Evolutionary conservation across 2,888 invertebrate genomes (phyloP).

Genomic region (Leptinotarsa juncta): DNA sequence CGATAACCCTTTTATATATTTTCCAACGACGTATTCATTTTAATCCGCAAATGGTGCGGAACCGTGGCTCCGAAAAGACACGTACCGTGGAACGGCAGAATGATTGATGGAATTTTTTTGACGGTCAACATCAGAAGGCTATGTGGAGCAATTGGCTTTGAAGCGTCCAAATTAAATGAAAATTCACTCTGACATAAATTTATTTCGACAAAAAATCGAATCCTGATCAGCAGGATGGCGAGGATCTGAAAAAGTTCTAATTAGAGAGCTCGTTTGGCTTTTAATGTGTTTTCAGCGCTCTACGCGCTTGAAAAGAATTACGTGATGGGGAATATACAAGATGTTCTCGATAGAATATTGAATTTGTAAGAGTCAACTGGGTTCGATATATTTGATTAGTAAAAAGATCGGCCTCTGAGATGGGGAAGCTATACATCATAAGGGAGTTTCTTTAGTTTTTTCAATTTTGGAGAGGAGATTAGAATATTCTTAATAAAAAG

Average conservation of each 20-base stretch:
- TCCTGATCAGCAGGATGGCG: neutral
- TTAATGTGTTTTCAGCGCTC: neutral
- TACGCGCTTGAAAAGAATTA: neutral
- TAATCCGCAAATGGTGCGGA: slow-evolving; percentile 7
- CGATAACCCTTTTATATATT: slow-evolving; percentile 1
- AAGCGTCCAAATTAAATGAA: slow-evolving; percentile 7
- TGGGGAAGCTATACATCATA: too few relatives aligned
- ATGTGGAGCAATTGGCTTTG: slow-evolving; percentile 4
- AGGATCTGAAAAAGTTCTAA: neutral
- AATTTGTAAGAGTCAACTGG: neutral
- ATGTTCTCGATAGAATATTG: neutral
- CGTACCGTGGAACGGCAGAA: neutral
- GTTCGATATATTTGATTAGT: too few relatives aligned
- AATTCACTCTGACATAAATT: slow-evolving; percentile 8
- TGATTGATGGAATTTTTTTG: slow-evolving; percentile 9
- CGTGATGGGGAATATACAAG: slow-evolving; percentile 4
- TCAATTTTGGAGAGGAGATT: too few relatives aligned
- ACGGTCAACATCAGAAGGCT: slow-evolving; percentile 1
- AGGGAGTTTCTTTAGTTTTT: too few relatives aligned
- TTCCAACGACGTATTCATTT: neutral
- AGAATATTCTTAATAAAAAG: too few relatives aligned
- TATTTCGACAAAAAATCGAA: slow-evolving; percentile 13
- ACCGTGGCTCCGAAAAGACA: neutral
- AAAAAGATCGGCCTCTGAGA: too few relatives aligned
- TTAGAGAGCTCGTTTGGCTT: slow-evolving; percentile 3